phyloP scores from a whole-genome alignment of 2,888 invertebrate species.

The Malthinus flaveolus region DNA sequence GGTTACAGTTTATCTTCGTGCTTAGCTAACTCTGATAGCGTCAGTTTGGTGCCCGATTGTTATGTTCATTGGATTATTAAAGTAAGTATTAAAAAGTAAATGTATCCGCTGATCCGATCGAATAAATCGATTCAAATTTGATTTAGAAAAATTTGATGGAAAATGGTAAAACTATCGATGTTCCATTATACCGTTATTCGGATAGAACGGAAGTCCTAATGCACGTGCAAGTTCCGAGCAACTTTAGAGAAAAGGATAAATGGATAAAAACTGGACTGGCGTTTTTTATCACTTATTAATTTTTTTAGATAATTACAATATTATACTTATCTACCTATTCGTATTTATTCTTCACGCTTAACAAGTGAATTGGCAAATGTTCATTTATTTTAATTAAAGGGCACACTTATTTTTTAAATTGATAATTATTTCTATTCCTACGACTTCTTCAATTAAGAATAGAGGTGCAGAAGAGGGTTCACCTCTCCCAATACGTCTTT shows the following conservation, averaged over 20 bases:
- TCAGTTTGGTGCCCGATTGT: slow-evolving; percentile 61
- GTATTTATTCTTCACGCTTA: no score
- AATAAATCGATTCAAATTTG: slow-evolving; percentile 56
- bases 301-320: no score
- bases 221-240: slow-evolving; percentile 46
- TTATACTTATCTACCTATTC: no score
- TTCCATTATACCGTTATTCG: slow-evolving; percentile 48
- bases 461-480: no score
- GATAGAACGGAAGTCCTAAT: slow-evolving; percentile 45
- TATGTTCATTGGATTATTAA: slow-evolving; percentile 64
- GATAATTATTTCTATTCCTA: no score
- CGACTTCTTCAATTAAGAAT: no score
- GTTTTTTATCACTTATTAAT: slow-evolving; percentile 59
- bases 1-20: slow-evolving; percentile 60
- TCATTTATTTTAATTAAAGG: no score
- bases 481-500: no score
- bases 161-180: slow-evolving; percentile 41
- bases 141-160: slow-evolving; percentile 38
- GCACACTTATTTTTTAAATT: no score
- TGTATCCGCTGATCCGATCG: slow-evolving; percentile 49
- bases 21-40: slow-evolving; percentile 61
- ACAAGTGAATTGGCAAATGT: no score
- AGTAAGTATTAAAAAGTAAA: slow-evolving; percentile 58
- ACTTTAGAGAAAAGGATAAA: slow-evolving; percentile 52
- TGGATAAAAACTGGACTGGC: slow-evolving; percentile 69